phyloP scores from a whole-genome alignment of 1,140 invertebrate species.

The Drosophila nasuta region DNA sequence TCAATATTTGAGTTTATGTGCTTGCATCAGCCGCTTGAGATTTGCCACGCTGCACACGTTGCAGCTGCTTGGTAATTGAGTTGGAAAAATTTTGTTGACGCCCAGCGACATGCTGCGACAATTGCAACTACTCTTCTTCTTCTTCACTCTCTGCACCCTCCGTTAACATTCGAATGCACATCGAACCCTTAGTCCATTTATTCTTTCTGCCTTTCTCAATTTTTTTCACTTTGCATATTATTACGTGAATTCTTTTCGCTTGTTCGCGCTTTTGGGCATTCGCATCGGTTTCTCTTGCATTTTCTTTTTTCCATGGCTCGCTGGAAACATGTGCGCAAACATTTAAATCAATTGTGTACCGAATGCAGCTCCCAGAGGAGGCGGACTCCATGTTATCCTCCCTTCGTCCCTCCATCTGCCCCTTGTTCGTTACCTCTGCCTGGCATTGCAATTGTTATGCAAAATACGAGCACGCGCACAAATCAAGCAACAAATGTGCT shows the following conservation, averaged over 20 bases:
- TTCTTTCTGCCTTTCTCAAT: not conserved
- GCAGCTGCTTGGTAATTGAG: slow-evolving; percentile 74
- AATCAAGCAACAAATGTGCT: slow-evolving; percentile 62
- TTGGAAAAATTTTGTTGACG: slow-evolving; percentile 83
- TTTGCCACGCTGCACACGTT: slow-evolving; percentile 74
- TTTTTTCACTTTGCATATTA: slow-evolving; percentile 70
- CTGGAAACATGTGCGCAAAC: slow-evolving; percentile 79
- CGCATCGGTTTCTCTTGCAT: slow-evolving; percentile 7
- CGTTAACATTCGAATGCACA: slow-evolving; percentile 35
- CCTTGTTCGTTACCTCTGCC: not conserved
- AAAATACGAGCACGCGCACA: slow-evolving; percentile 70
- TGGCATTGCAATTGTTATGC: slow-evolving; percentile 64
- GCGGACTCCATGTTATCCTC: not conserved
- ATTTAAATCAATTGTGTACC: slow-evolving; percentile 80
- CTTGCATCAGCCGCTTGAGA: slow-evolving; percentile 67
- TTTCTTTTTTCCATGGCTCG: slow-evolving; percentile 9
- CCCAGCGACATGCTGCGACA: slow-evolving; percentile 75
- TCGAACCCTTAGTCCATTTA: slow-evolving; percentile 41
- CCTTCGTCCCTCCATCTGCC: not conserved
- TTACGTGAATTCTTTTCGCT: slow-evolving; percentile 66
- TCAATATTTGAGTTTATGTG: slow-evolving; percentile 65
- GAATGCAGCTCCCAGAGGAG: slow-evolving; percentile 27
- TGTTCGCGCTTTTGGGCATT: slow-evolving; percentile 30
- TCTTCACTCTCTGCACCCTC: slow-evolving; percentile 22
- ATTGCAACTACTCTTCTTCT: slow-evolving; percentile 43